A percentile compares a stretch with the other conserved stretches of the same genome.
phyloP scores from a whole-genome alignment of 2,888 invertebrate genomes.

The Galerucella pusilla region DNA sequence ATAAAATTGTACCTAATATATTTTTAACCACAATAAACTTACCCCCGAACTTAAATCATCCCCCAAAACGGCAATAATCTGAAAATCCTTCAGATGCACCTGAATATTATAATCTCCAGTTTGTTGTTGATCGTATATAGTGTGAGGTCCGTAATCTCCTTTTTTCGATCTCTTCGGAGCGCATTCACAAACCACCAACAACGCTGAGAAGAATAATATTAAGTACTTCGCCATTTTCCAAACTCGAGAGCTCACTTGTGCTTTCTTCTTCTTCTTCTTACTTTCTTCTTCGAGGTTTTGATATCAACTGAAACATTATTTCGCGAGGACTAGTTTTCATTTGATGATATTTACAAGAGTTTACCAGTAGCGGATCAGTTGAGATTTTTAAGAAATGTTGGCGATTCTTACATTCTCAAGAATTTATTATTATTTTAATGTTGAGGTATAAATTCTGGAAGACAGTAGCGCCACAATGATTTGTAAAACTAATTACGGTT shows the following conservation, averaged over 20 bases:
- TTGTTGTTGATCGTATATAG: constrained; percentile 77
- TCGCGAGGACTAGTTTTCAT: constrained; percentile 36
- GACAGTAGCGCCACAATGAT: too few relatives aligned
- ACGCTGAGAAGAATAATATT: constrained; percentile 22
- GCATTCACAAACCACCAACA: constrained; percentile 29
- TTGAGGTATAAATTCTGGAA: too few relatives aligned
- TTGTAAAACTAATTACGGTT: too few relatives aligned
- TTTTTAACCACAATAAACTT: constrained; percentile 50
- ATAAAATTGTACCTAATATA: not conserved
- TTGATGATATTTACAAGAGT: constrained; percentile 14
- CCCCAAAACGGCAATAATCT: constrained; percentile 76
- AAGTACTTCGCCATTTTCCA: constrained; percentile 36
- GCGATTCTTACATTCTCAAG: not conserved
- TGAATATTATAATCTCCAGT: constrained; percentile 83
- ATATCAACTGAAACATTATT: constrained; percentile 42
- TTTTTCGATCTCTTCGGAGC: constrained; percentile 47
- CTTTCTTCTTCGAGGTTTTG: constrained; percentile 37
- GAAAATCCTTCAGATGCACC: constrained; percentile 81
- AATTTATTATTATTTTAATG: too few relatives aligned
- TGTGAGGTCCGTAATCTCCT: constrained; percentile 45
- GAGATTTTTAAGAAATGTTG: not conserved
- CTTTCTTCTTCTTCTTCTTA: constrained; percentile 13
- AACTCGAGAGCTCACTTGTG: constrained; percentile 7
- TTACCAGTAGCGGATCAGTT: constrained; percentile 37
- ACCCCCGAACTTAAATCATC: constrained; percentile 73